Evolutionary conservation across 2,797 vertebrate genomes (phyloP), one percentile per base, ranked within the genome.

Genomic region (Enteromius unitaeniatus): DNA sequence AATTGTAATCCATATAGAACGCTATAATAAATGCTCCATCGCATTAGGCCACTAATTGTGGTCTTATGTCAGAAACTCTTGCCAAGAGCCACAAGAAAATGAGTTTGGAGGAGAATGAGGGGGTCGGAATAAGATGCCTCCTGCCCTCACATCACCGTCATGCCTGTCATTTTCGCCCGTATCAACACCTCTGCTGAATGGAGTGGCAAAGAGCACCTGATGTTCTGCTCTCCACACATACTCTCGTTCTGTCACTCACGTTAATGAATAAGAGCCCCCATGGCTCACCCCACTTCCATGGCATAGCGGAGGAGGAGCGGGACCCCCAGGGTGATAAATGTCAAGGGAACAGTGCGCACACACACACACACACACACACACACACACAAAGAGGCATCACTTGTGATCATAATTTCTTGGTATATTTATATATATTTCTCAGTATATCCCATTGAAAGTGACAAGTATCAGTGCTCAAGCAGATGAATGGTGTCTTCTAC

Each of bases 221-320:
- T 21, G 17, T 82, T 82, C 77, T 73, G 14, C 60, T 82, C 64
- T 85, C 84, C 69, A 69, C 58, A 82, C 79, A 76, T 40, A 68
- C 74, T 88, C 77, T 23, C 62, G 64, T 13, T 68, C 87, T 84
- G 85, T 77, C 85, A 85, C 28, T 88, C 85, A 86, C 14, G 19
- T 37, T 88, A 88, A 90, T 89, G 85, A 89, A 90, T 86, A 73
- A 78, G 65, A 83, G 78, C 88, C 86, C 85, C 78, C 81, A 90
- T 88, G 68, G 7, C 69, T 81, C 55, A 81, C 73, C 62, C 34
- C 69, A 83, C 40, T 79, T 84, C 81, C 65, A 84, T 21, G 37
- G 49, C 81, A 84, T 47, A 76, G 53, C 62, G 49, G 34, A 81
- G 68, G 72, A 37, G 65, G 55, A 51, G 19, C 21, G n/a, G 65